phyloP scores from a whole-genome alignment of 2,113 vertebrate genomes.

The Ctenomys sociabilis region DNA sequence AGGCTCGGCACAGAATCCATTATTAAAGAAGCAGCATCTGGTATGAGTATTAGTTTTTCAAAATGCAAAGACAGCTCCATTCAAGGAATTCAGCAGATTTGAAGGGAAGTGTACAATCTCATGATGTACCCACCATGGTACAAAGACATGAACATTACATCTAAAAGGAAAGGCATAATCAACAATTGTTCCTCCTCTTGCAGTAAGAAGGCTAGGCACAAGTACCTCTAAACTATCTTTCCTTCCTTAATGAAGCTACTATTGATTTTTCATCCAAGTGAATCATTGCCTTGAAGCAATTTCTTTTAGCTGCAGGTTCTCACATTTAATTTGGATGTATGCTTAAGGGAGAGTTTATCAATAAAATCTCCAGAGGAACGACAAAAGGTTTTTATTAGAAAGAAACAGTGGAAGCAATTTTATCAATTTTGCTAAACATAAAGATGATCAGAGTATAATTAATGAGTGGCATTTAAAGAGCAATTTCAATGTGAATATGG shows the following conservation, averaged over 20 bases:
- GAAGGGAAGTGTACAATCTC: background rate
- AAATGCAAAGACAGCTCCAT: slow-evolving; percentile 50
- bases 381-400: slow-evolving; percentile 82
- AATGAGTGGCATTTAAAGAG: slow-evolving; percentile 70
- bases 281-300: slow-evolving; percentile 90
- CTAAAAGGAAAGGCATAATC: slow-evolving; percentile 56
- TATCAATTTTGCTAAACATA: slow-evolving; percentile 74
- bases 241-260: slow-evolving; percentile 89
- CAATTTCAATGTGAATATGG: slow-evolving; percentile 69
- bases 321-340: slow-evolving; percentile 90
- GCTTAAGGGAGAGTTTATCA: slow-evolving; percentile 87
- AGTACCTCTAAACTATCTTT: slow-evolving; percentile 83
- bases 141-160: slow-evolving; percentile 54
- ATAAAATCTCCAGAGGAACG: slow-evolving; percentile 81
- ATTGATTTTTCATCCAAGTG: slow-evolving; percentile 93
- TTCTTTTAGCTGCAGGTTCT: slow-evolving; percentile 87
- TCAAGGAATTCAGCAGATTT: background rate
- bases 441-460: slow-evolving; percentile 78
- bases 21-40: slow-evolving; percentile 55
- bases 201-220: slow-evolving; percentile 71
- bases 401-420: slow-evolving; percentile 80
- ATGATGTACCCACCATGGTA: background rate
- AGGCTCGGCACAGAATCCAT: slow-evolving; percentile 15
- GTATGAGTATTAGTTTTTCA: slow-evolving; percentile 19
- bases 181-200: slow-evolving; percentile 70